Percentiles rank a stretch among this genome's conserved stretches.
These are phyloP conservation scores for Horisme vitalbata DNA, from an alignment of 2,888 invertebrate genomes.

Conservation along the genomic window DNA sequence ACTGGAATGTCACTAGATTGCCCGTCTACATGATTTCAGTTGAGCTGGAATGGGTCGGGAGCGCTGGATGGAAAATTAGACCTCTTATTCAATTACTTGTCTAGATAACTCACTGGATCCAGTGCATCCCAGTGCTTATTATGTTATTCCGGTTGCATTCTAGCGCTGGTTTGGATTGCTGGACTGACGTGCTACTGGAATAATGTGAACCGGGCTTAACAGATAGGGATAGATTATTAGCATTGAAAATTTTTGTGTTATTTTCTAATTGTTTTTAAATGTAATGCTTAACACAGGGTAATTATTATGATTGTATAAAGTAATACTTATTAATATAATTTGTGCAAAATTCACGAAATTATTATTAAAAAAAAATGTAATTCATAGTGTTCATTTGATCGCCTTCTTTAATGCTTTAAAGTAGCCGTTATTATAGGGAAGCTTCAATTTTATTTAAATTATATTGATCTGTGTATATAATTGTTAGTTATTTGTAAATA, in stretches of 20 bases:
- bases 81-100: no score
- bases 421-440: conserved; percentile 65
- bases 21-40: no score
- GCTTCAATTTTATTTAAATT: conserved; percentile 58
- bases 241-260: conserved; percentile 1
- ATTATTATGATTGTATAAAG: conserved; percentile 17
- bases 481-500: conserved; percentile 74
- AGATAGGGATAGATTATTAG: not conserved
- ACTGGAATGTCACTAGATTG: no score
- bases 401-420: conserved; percentile 80
- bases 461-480: conserved; percentile 79
- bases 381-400: conserved; percentile 71
- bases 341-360: conserved; percentile 20
- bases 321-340: conserved; percentile 10
- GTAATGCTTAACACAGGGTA: conserved; percentile 29
- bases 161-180: no score
- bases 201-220: no score
- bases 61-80: no score
- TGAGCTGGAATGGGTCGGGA: no score
- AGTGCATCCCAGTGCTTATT: no score
- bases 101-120: no score
- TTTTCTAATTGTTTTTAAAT: conserved; percentile 13
- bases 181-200: no score
- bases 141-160: no score
- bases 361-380: conserved; percentile 22